These are phyloP conservation scores for Malacoraja senta DNA, from an alignment of 2,797 vertebrate genomes.

Conservation along the genomic window DNA sequence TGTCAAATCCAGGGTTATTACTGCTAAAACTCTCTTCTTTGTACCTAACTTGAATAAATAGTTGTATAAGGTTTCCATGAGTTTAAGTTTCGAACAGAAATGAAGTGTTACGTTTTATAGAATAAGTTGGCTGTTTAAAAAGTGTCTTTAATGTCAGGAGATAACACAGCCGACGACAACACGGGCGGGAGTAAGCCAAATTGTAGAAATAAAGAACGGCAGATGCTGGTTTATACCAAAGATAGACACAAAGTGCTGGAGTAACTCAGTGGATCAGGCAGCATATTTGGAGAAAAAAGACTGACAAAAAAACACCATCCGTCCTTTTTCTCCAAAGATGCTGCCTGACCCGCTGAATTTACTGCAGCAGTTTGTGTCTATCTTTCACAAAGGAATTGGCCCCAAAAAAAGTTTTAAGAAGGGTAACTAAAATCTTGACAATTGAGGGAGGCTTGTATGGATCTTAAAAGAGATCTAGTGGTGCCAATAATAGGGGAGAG, in stretches of 20 bases:
- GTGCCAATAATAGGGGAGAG: not conserved
- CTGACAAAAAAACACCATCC: too few species aligned
- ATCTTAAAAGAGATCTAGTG: not conserved
- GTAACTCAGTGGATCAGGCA: too few species aligned
- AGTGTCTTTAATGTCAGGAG: not conserved
- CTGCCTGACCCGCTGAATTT: too few species aligned
- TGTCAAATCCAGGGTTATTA: not conserved
- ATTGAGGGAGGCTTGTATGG: too few species aligned
- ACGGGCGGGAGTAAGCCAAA: too few species aligned
- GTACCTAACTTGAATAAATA: slow-evolving; percentile 10
- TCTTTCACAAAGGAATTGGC: too few species aligned
- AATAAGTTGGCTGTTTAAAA: not conserved
- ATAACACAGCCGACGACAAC: not conserved
- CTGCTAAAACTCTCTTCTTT: not conserved
- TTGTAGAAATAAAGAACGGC: too few species aligned
- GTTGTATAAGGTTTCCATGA: not conserved
- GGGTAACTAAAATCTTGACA: not conserved
- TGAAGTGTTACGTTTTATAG: not conserved
- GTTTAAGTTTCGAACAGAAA: not conserved
- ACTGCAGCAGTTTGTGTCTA: too few species aligned
- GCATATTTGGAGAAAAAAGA: too few species aligned
- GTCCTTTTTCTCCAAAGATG: too few species aligned
- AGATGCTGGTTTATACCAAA: too few species aligned
- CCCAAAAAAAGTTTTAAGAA: not conserved
- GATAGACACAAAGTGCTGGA: too few species aligned